Evolutionary conservation across 2,888 invertebrate species (phyloP).

Genomic region (Pammene aurita): DNA sequence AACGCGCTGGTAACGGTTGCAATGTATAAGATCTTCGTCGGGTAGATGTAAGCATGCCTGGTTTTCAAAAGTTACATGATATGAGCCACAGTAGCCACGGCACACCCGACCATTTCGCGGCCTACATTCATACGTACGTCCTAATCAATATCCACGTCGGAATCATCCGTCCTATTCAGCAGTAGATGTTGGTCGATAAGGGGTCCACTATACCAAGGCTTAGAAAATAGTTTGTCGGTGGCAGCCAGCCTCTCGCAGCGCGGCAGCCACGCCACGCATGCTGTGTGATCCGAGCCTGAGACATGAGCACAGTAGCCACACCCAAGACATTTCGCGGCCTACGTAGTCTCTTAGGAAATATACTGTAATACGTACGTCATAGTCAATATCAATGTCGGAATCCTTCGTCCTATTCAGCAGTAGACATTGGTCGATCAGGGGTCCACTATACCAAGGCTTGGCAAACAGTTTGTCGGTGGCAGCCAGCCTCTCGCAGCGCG

Average conservation of each 20-base stretch:
- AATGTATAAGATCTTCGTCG: too few species aligned
- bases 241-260: constrained; percentile 91
- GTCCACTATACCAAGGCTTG: constrained; percentile 91
- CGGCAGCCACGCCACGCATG: constrained; percentile 96
- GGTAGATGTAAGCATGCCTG: too few species aligned
- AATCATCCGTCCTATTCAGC: constrained; percentile 90
- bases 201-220: constrained; percentile 92
- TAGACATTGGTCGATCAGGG: constrained; percentile 92
- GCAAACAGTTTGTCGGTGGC: constrained; percentile 93
- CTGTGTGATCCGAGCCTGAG: constrained; percentile 80
- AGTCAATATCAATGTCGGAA: constrained; percentile 79
- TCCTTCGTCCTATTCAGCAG: constrained; percentile 91
- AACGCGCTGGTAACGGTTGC: too few species aligned
- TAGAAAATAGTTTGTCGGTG: constrained; percentile 92
- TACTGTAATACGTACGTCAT: constrained; percentile 63
- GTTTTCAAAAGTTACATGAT: too few species aligned
- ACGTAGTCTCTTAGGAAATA: too few species aligned
- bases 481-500: constrained; percentile 91
- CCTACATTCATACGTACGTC: constrained; percentile 61
- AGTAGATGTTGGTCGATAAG: constrained; percentile 93
- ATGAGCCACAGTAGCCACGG: too few species aligned
- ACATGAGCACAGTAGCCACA: too few species aligned
- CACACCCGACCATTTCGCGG: neutral
- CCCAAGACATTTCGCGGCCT: constrained; percentile 53
- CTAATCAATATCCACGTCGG: constrained; percentile 76